phyloP scores from a whole-genome alignment of 2,797 vertebrate species.

The Neoniphon sammara region DNA sequence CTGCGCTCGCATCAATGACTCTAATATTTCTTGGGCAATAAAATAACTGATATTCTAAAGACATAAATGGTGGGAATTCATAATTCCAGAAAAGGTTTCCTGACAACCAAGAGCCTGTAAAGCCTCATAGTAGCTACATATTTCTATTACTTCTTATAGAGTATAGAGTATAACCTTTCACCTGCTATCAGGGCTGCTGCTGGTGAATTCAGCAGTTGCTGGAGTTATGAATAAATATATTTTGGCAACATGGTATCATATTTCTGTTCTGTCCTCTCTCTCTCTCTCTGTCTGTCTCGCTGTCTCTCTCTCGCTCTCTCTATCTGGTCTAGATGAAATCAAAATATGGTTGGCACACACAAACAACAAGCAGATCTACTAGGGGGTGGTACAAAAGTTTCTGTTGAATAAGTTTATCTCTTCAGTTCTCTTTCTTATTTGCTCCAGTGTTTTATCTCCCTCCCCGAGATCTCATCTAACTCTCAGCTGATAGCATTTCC shows the following conservation, averaged over 20 bases:
- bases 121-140: not conserved
- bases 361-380: no score
- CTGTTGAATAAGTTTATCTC: not conserved
- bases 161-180: not conserved
- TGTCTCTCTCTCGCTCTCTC: no score
- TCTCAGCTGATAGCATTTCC: no score
- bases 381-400: no score
- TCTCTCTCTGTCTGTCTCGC: no score
- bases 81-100: not conserved
- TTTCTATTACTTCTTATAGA: not conserved
- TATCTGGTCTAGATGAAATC: no score
- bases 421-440: not conserved
- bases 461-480: no score
- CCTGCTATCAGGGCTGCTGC: not conserved
- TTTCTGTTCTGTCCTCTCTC: no score
- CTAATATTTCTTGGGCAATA: not conserved
- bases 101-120: no score
- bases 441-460: constrained; percentile 15
- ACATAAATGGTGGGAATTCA: not conserved
- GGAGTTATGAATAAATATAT: not conserved
- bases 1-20: not conserved
- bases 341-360: no score
- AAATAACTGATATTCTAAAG: not conserved
- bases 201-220: not conserved
- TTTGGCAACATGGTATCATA: no score